phyloP scores from a whole-genome alignment of 2,888 invertebrate genomes.

The Dinocampus coccinellae region DNA sequence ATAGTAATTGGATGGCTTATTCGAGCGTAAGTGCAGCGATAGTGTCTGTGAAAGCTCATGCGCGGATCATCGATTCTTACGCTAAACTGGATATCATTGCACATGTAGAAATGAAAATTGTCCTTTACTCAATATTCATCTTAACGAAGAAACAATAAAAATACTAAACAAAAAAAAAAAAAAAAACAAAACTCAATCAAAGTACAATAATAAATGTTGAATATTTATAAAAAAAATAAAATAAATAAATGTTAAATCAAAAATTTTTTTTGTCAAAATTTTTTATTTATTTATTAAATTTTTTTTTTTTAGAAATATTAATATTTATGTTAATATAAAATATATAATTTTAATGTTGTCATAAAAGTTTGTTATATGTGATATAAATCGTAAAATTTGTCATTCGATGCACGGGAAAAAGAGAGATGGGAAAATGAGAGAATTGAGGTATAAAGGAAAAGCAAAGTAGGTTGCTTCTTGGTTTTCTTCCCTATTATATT shows the following conservation, averaged over 20 bases:
- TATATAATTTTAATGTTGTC: background rate
- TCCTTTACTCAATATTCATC: constrained; percentile 27
- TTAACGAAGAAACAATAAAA: no score
- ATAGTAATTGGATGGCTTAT: constrained; percentile 62
- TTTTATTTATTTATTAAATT: background rate
- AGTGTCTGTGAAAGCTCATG: constrained; percentile 55
- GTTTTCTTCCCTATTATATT: background rate
- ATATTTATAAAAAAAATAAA: no score
- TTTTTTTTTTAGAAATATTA: background rate
- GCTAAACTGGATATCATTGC: constrained; percentile 45
- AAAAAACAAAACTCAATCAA: no score
- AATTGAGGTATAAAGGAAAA: background rate
- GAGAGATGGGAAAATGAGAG: background rate
- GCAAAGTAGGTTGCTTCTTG: background rate
- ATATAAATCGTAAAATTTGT: constrained; percentile 1
- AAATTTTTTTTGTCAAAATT: no score
- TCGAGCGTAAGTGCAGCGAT: constrained; percentile 68
- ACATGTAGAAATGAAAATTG: constrained; percentile 18
- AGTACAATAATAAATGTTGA: no score
- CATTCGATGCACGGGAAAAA: background rate
- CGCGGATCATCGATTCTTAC: constrained; percentile 60
- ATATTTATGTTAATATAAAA: background rate
- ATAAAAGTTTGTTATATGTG: background rate
- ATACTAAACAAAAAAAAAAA: no score
- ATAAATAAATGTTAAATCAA: no score